Evolutionary conservation across 2,797 vertebrate genomes (phyloP).

Genomic region (Psittacula echo): DNA sequence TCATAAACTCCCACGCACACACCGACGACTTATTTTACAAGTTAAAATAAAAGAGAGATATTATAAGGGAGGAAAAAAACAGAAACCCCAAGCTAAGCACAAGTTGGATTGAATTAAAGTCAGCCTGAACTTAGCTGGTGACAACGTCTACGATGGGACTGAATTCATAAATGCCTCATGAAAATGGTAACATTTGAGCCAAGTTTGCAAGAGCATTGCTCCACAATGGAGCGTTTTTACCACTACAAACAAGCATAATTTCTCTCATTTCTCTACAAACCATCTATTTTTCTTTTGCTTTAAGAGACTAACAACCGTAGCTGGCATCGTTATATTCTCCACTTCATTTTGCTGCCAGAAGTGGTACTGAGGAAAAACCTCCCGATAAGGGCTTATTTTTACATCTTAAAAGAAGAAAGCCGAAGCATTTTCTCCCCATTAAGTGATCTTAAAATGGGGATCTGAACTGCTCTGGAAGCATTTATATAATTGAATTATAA

Average conservation of each 20-base stretch:
- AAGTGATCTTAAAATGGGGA: neutral
- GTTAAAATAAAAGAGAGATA: neutral
- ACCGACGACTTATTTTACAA: neutral
- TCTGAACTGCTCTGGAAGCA: conserved; percentile 59
- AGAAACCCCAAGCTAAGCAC: neutral
- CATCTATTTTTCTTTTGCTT: neutral
- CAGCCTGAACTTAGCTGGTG: neutral
- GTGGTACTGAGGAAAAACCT: neutral
- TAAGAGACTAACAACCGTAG: neutral
- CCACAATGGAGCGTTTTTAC: neutral
- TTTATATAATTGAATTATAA: conserved; percentile 70
- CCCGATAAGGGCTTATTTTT: neutral
- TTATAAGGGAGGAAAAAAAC: neutral
- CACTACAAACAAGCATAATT: neutral
- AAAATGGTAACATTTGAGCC: neutral
- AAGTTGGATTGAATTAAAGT: neutral
- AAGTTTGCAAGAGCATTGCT: neutral
- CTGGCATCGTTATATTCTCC: rapidly evolving
- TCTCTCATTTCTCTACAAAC: neutral
- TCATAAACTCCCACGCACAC: neutral
- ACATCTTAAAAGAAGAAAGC: neutral
- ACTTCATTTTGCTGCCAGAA: neutral
- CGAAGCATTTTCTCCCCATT: neutral
- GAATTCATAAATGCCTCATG: neutral
- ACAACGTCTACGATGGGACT: neutral